A percentile compares a stretch with the other conserved stretches of the same genome.
These are phyloP conservation scores for Gryllus bimaculatus DNA, from an alignment of 1,140 invertebrate genomes.

Conservation along the genomic window DNA sequence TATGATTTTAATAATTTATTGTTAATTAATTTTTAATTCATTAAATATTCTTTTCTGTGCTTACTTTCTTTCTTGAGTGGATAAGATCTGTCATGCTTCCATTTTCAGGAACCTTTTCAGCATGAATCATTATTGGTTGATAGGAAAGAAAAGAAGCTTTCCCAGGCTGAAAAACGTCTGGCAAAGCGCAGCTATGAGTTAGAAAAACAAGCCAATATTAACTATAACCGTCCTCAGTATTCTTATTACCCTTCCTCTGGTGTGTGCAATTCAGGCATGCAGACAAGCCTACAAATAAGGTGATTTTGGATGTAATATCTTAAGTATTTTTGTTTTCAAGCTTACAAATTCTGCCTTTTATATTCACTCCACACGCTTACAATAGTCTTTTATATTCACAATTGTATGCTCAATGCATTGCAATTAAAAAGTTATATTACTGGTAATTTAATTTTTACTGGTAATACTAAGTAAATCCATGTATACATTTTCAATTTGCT, in stretches of 20 bases:
- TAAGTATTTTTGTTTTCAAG: not conserved
- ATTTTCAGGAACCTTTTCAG: constrained; percentile 73
- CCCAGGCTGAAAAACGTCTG: constrained; percentile 85
- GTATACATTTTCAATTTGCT: too few relatives aligned
- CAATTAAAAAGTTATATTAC: too few relatives aligned
- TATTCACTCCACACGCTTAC: too few relatives aligned
- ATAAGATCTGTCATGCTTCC: not conserved
- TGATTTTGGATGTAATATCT: not conserved
- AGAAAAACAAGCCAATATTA: constrained; percentile 78
- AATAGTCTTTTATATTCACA: not conserved
- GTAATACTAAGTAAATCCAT: too few relatives aligned
- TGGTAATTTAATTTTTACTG: too few relatives aligned
- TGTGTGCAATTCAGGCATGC: constrained; percentile 11
- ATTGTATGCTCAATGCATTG: too few relatives aligned
- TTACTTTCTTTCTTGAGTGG: not conserved
- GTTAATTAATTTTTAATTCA: not conserved
- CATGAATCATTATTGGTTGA: constrained; percentile 95
- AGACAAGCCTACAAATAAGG: constrained; percentile 22
- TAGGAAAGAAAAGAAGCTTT: constrained; percentile 89
- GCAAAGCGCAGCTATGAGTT: constrained; percentile 89
- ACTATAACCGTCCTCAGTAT: constrained; percentile 41
- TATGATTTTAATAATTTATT: not conserved
- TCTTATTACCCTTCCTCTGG: constrained; percentile 33
- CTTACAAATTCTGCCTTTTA: not conserved
- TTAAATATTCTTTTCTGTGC: not conserved